Evolutionary conservation across 2,797 vertebrate species (phyloP), one percentile per base, ranked within the genome.

Genomic region (Arrhamphus sclerolepis): DNA sequence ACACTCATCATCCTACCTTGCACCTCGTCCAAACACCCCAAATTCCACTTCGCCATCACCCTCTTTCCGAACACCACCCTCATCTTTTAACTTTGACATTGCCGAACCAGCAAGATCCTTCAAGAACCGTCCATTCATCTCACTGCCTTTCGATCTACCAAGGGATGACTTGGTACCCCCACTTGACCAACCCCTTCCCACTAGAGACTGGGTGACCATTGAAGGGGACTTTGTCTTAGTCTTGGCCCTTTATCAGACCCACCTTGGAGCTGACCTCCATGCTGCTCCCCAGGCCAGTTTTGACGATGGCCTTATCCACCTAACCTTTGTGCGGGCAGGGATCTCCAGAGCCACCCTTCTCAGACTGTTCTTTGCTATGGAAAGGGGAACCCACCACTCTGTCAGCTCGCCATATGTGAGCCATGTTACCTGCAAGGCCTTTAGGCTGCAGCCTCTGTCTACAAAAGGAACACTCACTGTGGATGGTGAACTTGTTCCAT

Each of bases 211-310:
- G 95, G 91, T 96, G 64, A 95, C 93, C 0, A 77, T 96, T 20
- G 96, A 98, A 72, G 95, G 92, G 0, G 94, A 98, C 72, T 98
- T 96, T 72, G 95, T 98, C 31, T 84, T 97, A 24, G 91, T 96
- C 4, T 78, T 98, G 78, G 96, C 94, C 47, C 91, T 97, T 49
- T 96, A 95, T 60, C 95, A 96, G 82, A 84, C 86, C 57, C 96
- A 97, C 62, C 87, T 98, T 16, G 93, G 95, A 0, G 95, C 96
- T 1, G 95, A 98, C 75, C 80, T 97, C 46, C 81, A 94, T n/a
- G 92, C 94, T 0, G 94, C 92, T 0, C 96, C 96, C 4, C 92
- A 94, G 17, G 95, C 96, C 6, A 84, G 75, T 54, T 94, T 95
- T 59, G 93, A 95, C 0, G 96, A 98, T 1, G 95, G 96, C 8